phyloP scores from a whole-genome alignment of 2,888 invertebrate species.

The Folsomia candida region DNA sequence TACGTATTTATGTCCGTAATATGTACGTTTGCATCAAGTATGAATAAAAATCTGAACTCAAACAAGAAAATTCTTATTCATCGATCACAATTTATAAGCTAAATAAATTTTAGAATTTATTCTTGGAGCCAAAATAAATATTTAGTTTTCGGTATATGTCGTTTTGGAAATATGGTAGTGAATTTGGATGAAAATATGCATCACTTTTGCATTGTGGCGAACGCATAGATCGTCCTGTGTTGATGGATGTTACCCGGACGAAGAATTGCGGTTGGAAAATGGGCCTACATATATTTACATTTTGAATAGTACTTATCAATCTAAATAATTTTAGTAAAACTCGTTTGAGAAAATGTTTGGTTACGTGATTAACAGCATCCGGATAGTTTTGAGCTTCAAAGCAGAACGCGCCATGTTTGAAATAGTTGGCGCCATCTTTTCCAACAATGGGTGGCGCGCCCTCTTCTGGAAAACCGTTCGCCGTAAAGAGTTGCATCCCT shows the following conservation, averaged over 20 bases:
- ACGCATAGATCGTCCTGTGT: slow-evolving; percentile 73
- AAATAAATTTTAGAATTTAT: too few species aligned
- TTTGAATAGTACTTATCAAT: slow-evolving; percentile 44
- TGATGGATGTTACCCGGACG: slow-evolving; percentile 70
- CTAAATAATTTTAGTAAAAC: neutral
- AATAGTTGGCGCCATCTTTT: slow-evolving; percentile 68
- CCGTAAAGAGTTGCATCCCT: slow-evolving; percentile 86
- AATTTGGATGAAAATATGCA: too few species aligned
- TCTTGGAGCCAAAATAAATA: too few species aligned
- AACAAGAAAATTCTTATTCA: too few species aligned
- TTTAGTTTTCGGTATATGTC: too few species aligned
- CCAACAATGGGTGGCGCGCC: slow-evolving; percentile 62
- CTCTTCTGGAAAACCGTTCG: slow-evolving; percentile 67
- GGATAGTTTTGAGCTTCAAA: slow-evolving; percentile 91
- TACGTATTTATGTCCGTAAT: too few species aligned
- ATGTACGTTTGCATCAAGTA: too few species aligned
- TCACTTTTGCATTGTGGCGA: too few species aligned
- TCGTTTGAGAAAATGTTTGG: neutral
- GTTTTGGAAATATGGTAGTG: too few species aligned
- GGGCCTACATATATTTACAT: too few species aligned
- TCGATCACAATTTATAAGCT: too few species aligned
- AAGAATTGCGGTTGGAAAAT: slow-evolving; percentile 72
- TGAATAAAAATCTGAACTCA: too few species aligned
- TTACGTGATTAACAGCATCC: slow-evolving; percentile 68
- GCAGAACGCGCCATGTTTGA: slow-evolving; percentile 76